Base-by-base conservation (phyloP, 2,797 vertebrate species). In the Hybognathus amarus region DNA sequence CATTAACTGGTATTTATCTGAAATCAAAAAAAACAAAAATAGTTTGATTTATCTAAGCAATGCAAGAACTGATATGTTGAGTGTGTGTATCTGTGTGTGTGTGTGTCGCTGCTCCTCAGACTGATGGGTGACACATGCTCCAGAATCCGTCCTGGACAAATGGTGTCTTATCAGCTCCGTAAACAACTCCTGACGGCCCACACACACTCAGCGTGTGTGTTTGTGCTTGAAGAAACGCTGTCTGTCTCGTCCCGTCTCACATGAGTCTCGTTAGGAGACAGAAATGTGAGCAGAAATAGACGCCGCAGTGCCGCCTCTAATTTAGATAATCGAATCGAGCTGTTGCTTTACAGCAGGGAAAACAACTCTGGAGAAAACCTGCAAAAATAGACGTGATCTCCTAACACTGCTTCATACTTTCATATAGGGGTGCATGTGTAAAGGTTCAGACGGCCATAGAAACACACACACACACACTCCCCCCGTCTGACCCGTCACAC, bases 401-500 rank as follows among this genome's bases (percentile, higher is more conserved):
- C 45, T 8, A 3, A 87, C 87, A 88, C 92, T 89, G 87, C 90
- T 73, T 94, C 89, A 87, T 80, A 80, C 71, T 74, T 88, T 90
- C 85, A 91, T 91, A 91, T 92, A 90, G 87, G 94, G 12, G 91
- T 87, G 56, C 74, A 69, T 75, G 88, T 90, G 91, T 91, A 92
- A 91, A 93, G 92, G 85, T 91, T n/a, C 93, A 93, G 78, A 89
- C 92, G 86, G 45, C 92, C 75, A 85, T 87, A 87, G 89, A 85
- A 90, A 90, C 91, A 0, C 6, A 15, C 67, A 0, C 6, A 15
- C 67, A 36, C 36, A 6, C 5, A 36, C 36, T 6, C n/a, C 15
- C 89, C 88, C 87, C 80, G 9, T 88, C 83, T 87, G 89, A 90
- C 90, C 89, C 90, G 87, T 90, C 91, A 90, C 90, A 87, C 89